Percentiles rank a stretch among this genome's conserved stretches.
phyloP scores from a whole-genome alignment of 2,113 vertebrate genomes.

The Rutilus rutilus region DNA sequence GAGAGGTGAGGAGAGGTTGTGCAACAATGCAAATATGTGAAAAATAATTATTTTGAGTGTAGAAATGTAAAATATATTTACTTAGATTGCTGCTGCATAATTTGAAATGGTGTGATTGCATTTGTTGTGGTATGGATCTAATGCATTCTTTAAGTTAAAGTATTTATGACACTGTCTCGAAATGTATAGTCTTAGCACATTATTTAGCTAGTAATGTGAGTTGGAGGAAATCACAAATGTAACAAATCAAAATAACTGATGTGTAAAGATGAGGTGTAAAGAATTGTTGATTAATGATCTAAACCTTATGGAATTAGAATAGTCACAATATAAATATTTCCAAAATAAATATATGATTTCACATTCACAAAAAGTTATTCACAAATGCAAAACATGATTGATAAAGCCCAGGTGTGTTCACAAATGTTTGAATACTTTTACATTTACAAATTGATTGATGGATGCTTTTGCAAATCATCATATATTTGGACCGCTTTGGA shows the following conservation, averaged over 20 bases:
- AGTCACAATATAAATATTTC: background rate
- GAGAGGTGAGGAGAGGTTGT: too few species aligned
- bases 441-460: background rate
- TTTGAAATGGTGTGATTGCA: too few species aligned
- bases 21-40: too few species aligned
- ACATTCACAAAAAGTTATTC: background rate
- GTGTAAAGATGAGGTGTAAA: background rate
- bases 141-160: too few species aligned
- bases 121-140: too few species aligned
- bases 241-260: background rate
- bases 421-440: background rate
- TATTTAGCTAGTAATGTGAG: too few species aligned
- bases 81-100: too few species aligned
- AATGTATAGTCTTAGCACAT: too few species aligned
- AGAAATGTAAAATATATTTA: too few species aligned
- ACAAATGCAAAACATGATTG: background rate
- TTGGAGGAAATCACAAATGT: background rate
- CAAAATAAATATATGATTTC: background rate
- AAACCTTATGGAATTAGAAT: background rate
- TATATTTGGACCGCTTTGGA: background rate
- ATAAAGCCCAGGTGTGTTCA: background rate
- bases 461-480: background rate
- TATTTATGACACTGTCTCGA: too few species aligned
- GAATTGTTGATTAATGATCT: background rate
- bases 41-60: too few species aligned